These are phyloP conservation scores for Pungitius pungitius DNA, from an alignment of 2,113 vertebrate species.

Conservation along the genomic window DNA sequence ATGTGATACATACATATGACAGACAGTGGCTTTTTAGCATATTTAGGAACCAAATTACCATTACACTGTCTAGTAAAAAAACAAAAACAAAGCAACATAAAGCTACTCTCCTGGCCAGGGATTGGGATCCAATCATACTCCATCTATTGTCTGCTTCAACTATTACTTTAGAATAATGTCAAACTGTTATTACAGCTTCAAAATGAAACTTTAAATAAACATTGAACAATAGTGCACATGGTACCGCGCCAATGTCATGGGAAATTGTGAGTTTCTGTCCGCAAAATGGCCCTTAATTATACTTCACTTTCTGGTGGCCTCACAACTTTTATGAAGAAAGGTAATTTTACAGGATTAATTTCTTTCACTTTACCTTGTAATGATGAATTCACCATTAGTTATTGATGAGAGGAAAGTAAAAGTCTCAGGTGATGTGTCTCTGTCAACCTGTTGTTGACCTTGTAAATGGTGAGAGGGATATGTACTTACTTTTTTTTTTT, in stretches of 20 bases:
- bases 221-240: slow-evolving; percentile 6
- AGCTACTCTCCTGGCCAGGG: neutral
- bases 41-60: neutral
- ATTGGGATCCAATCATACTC: neutral
- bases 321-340: neutral
- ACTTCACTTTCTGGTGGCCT: slow-evolving; percentile 6
- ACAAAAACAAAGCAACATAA: neutral
- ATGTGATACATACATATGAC: neutral
- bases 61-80: neutral
- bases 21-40: neutral
- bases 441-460: neutral
- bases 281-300: neutral
- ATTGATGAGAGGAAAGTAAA: no score
- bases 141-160: neutral
- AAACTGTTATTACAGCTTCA: slow-evolving; percentile 5
- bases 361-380: neutral
- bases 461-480: neutral
- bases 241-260: neutral
- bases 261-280: neutral
- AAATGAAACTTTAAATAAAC: neutral
- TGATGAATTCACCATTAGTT: neutral
- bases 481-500: no score
- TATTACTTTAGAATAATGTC: neutral
- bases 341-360: neutral
- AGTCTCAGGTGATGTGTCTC: neutral